Evolutionary conservation across 37 sponge, comb jelly and placozoan species (phyloP), one percentile per base, ranked within the genome.

Genomic region (Hormiphora californensis): DNA sequence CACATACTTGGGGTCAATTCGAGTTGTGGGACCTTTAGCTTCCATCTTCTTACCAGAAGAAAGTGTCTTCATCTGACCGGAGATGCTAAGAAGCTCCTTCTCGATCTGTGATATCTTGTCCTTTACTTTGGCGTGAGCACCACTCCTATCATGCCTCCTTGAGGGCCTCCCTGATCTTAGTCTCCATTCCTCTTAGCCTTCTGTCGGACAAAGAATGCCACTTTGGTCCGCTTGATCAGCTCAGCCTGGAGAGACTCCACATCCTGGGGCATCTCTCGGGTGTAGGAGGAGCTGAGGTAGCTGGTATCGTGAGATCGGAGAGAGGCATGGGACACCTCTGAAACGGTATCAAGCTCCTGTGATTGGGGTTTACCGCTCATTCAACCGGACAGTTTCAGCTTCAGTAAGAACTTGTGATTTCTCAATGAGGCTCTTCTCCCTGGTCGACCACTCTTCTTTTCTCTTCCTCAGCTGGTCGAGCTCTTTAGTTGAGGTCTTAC

Each of bases 171-270:
- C n/a, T n/a, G n/a, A n/a, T n/a, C n/a, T n/a, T n/a, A n/a, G n/a
- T n/a, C n/a, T n/a, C n/a, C n/a, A n/a, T n/a, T n/a, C n/a, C 34
- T 67, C 68, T 67, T 67, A 19, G 68, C 68, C 34, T 67, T 67
- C 34, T 36, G 31, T 30, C 34, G 31, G 68, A 67, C 34, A 3
- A 67, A 39, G 68, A 67, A 67, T 1, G 68, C 68, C 19, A 67
- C 38, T 34, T 67, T 67, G 68, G 31, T 67, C 68, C 34, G 31
- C 68, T 67, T 67, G 21, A 67, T 67, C 8, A 67, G 68, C 30
- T 67, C 68, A 35, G 68, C 68, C 19, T 67, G 68, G 4, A 67
- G 30, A 28, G 68, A 67, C 38, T 34, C 68, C 68, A 67, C 68
- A 67, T 67, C 68, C 12, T 4, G 8, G 19, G 68, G 68, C 68